Percentiles rank a stretch among this genome's conserved stretches.
These are phyloP conservation scores for Galaxea fascicularis DNA, from an alignment of 92 coral and sea anemone species.

Conservation along the genomic window DNA sequence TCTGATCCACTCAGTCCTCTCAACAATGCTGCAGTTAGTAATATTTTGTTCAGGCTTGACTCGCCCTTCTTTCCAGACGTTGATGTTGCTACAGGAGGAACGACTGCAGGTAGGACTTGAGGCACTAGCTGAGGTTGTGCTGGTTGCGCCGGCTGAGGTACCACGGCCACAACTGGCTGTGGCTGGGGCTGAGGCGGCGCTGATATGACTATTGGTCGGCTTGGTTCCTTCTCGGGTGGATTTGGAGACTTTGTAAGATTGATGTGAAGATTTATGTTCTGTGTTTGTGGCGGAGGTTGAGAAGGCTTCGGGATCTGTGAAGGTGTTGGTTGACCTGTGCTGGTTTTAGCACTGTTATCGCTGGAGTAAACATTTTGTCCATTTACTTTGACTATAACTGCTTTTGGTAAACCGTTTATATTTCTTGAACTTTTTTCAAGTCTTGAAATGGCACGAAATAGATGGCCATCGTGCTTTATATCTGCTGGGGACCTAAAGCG, in stretches of 20 bases:
- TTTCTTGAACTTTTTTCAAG: constrained; percentile 2
- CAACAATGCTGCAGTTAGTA: constrained; percentile 38
- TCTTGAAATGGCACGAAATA: neutral
- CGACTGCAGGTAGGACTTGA: constrained; percentile 6
- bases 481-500: neutral
- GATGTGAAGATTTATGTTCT: constrained; percentile 44
- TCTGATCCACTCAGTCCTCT: constrained; percentile 21
- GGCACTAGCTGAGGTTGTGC: constrained; percentile 23
- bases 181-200: constrained; percentile 27
- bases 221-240: neutral
- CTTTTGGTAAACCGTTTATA: constrained; percentile 53
- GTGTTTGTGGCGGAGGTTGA: constrained; percentile 12
- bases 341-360: neutral
- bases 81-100: constrained; percentile 7
- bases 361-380: constrained; percentile 68
- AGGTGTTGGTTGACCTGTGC: neutral
- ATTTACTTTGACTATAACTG: constrained; percentile 69
- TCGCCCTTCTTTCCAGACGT: constrained; percentile 28
- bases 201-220: constrained; percentile 21
- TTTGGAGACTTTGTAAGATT: constrained; percentile 19
- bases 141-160: constrained; percentile 26
- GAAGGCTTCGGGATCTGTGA: neutral
- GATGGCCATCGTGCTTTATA: neutral
- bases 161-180: constrained; percentile 23
- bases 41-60: constrained; percentile 20